Conservation (phyloP, 2,113 vertebrate species). For the Eleginops maclovinus region DNA sequence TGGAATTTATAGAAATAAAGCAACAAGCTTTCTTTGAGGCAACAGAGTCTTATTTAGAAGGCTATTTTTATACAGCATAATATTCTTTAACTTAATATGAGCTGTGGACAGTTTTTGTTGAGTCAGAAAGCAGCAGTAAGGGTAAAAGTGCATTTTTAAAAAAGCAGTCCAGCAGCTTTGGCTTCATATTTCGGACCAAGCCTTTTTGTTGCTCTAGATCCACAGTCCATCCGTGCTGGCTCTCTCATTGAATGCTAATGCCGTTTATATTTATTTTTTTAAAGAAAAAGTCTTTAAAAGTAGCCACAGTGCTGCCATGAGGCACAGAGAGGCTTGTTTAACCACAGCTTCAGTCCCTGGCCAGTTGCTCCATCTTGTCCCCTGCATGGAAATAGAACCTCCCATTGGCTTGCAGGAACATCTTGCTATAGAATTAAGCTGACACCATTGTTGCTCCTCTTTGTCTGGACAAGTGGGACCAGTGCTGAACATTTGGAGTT, state of each 20-base stretch:
- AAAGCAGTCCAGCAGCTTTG: neutral
- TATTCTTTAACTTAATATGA: neutral
- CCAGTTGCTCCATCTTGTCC: constrained; percentile 49
- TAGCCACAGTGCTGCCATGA: constrained; percentile 40
- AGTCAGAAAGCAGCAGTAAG: neutral
- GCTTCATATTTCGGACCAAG: constrained; percentile 7
- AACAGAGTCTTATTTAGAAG: neutral
- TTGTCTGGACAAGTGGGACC: constrained; percentile 23
- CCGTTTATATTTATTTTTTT: neutral
- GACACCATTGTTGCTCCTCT: constrained; percentile 24
- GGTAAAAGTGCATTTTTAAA: constrained; percentile 5
- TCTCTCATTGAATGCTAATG: neutral
- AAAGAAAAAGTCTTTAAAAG: constrained; percentile 26
- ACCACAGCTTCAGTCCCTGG: constrained; percentile 49
- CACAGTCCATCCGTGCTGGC: neutral
- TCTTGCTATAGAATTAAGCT: constrained; percentile 30
- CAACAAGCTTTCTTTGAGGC: neutral
- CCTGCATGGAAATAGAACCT: constrained; percentile 42
- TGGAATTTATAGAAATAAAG: neutral
- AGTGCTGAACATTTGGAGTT: constrained; percentile 26
- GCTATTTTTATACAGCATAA: neutral
- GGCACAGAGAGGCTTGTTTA: constrained; percentile 37
- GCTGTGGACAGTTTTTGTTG: neutral
- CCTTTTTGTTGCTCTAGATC: neutral
- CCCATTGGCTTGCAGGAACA: constrained; percentile 34